Evolutionary conservation across 2,797 vertebrate species (phyloP), one percentile per base, ranked within the genome.

Genomic region (Lindbergichthys nudifrons): DNA sequence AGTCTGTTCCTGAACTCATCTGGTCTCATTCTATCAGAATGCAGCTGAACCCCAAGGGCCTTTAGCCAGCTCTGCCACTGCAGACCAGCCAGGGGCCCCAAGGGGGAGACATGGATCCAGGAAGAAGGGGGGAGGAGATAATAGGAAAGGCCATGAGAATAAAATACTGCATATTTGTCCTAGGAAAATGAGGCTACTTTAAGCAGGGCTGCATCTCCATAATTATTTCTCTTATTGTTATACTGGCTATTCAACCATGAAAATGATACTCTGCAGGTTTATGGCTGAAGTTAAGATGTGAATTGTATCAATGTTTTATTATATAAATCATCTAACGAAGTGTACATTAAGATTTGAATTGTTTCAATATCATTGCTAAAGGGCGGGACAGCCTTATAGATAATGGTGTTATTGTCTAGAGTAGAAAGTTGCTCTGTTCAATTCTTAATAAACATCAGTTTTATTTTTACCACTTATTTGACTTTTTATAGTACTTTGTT

Each of bases 1-100:
- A 54, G 60, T 61, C 53, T 54, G 46, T 69, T 66, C 60, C 70
- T 21, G 61, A 70, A 65, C 52, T 87, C 81, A 80, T 85, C 72
- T 86, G 81, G 76, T 79, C 86, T 82, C 81, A 72, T 88, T 88
- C 81, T 81, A 73, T 88, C 81, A 89, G 78, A 65, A 80, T 80
- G 75, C 82, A 88, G 43, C 48, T 59, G 59, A 75, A 66, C 83
- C 77, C 80, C 57, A 23, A 45, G 81, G 69, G 70, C 69, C 70
- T 68, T 14, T 0, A 72, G 50, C 43, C 66, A 72, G 83, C 65
- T 59, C 60, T 63, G 67, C 71, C 77, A 66, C 70, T 63, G 76
- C 67, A 46, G 21, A 82, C 65, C 60, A 16, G 54, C 58, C 62
- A 52, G 76, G 70, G 23, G 78, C 83, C 73, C 71, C 41, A 32